These are phyloP conservation scores for Nansenia antarctica DNA, from an alignment of 2,113 vertebrate genomes.

Conservation along the genomic window DNA sequence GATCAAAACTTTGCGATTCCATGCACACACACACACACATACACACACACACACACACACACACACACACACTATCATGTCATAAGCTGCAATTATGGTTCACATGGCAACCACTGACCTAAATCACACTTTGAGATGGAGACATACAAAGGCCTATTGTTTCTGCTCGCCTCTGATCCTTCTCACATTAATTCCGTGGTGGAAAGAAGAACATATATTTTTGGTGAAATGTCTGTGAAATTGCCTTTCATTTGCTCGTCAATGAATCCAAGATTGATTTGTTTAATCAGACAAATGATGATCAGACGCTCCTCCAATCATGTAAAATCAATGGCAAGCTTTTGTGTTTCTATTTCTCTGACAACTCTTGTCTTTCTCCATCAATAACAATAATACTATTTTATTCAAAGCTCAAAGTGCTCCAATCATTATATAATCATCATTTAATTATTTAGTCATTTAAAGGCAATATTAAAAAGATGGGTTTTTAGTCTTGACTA, in stretches of 20 bases:
- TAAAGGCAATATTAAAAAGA: too few relatives aligned
- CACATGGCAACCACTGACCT: constrained; percentile 39
- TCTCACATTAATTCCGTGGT: not conserved
- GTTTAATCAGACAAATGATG: not conserved
- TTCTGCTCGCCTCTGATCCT: not conserved
- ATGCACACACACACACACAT: constrained; percentile 8
- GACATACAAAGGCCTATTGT: constrained; percentile 1
- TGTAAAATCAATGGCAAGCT: not conserved
- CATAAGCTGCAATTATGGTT: constrained; percentile 9
- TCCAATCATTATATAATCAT: too few relatives aligned
- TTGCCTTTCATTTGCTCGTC: not conserved
- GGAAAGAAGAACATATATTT: not conserved
- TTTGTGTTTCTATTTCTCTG: not conserved
- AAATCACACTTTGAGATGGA: not conserved
- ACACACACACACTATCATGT: not conserved
- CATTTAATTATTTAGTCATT: too few relatives aligned
- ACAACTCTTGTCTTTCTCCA: not conserved
- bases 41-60: constrained; percentile 6
- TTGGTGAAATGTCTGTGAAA: not conserved
- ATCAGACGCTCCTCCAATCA: not conserved
- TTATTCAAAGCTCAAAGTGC: not conserved
- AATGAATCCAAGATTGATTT: not conserved
- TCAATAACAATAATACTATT: not conserved
- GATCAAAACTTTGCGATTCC: too few relatives aligned
- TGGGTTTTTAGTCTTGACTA: too few relatives aligned